Percentiles rank a stretch among this genome's conserved stretches.
Evolutionary conservation across 2,888 invertebrate species (phyloP).

Genomic region (Dynastes maya): DNA sequence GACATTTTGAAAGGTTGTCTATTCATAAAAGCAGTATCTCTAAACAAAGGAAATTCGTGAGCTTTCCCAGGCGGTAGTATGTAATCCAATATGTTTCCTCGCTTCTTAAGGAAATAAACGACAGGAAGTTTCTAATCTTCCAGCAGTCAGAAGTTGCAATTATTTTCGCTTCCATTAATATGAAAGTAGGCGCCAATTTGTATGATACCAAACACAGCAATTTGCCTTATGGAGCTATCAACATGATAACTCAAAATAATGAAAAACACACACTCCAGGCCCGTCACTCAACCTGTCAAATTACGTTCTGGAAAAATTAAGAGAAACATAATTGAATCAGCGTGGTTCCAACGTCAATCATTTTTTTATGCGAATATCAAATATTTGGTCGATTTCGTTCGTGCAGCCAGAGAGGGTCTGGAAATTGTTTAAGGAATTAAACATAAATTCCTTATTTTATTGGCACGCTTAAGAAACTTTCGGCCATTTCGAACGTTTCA

Average conservation of each 20-base stretch:
- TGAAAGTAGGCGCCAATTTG: slow-evolving; percentile 9
- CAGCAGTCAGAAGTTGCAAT: neutral
- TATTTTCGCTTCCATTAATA: slow-evolving; percentile 4
- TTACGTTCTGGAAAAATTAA: slow-evolving; percentile 14
- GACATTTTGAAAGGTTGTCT: no score
- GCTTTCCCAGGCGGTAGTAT: no score
- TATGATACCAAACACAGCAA: slow-evolving; percentile 8
- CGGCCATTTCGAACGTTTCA: slow-evolving; percentile 29
- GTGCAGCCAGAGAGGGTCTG: neutral
- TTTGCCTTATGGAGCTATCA: slow-evolving; percentile 20
- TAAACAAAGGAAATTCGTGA: no score
- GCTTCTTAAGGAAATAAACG: neutral
- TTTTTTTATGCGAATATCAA: slow-evolving; percentile 24
- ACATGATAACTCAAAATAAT: slow-evolving; percentile 7
- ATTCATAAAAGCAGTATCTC: no score
- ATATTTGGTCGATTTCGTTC: neutral
- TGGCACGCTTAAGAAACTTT: slow-evolving; percentile 28
- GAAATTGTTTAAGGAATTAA: slow-evolving; percentile 43
- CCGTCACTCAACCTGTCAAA: slow-evolving; percentile 39
- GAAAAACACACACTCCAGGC: slow-evolving; percentile 9
- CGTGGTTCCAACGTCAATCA: slow-evolving; percentile 38
- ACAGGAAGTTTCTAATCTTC: neutral
- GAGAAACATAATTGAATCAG: slow-evolving; percentile 27
- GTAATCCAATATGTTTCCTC: neutral
- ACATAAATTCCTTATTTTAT: slow-evolving; percentile 45